Evolutionary conservation across 2,888 invertebrate species (phyloP).

Genomic region (Drosophila ustulata): DNA sequence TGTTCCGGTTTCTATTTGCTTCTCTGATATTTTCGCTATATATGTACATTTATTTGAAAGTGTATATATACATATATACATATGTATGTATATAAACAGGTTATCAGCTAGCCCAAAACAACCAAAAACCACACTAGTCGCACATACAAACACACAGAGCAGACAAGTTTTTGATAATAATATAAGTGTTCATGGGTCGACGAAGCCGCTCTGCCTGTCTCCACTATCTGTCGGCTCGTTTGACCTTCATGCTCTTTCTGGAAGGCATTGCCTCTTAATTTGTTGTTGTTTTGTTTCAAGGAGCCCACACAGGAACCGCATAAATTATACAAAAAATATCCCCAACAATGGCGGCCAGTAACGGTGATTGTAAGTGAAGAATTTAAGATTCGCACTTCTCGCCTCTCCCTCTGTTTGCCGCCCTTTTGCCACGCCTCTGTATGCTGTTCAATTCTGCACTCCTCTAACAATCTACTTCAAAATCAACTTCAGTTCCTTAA

Average conservation of each 20-base stretch:
- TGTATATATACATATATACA: constrained; percentile 5
- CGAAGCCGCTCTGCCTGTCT: background rate
- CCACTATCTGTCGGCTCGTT: constrained; percentile 1
- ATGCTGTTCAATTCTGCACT: constrained; percentile 30
- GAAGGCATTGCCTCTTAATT: constrained; percentile 27
- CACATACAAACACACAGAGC: constrained; percentile 9
- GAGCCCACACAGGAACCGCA: constrained; percentile 71
- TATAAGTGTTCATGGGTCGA: constrained; percentile 47
- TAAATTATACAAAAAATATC: constrained; percentile 43
- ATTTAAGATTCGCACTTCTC: constrained; percentile 8
- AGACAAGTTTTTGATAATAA: constrained; percentile 65
- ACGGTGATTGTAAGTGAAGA: constrained; percentile 71
- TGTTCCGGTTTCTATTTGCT: constrained; percentile 42
- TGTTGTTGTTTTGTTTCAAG: constrained; percentile 46
- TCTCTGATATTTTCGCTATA: constrained; percentile 8
- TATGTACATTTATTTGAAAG: constrained; percentile 7
- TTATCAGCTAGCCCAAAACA: constrained; percentile 62
- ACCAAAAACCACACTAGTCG: constrained; percentile 35
- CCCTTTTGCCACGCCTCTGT: constrained; percentile 15
- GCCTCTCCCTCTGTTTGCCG: constrained; percentile 17
- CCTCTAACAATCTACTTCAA: constrained; percentile 10
- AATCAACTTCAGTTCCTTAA: background rate
- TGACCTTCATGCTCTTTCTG: constrained; percentile 55
- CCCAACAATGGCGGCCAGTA: constrained; percentile 64
- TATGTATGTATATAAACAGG: constrained; percentile 54